Base-by-base conservation (phyloP, 2,797 vertebrate species). In the Malurus leucopterus region DNA sequence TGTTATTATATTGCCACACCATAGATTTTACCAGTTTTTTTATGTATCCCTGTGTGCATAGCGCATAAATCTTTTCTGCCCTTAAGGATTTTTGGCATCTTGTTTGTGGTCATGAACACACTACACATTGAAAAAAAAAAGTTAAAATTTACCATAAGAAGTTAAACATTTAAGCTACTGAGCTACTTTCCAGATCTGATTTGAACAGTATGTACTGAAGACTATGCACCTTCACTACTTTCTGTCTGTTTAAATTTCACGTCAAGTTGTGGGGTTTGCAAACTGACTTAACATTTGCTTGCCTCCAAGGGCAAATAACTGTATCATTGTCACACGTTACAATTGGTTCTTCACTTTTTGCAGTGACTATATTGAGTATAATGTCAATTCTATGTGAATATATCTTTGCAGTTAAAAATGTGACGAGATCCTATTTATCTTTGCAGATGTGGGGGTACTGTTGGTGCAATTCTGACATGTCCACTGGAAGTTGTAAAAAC, bases 401-500 rank as follows among this genome's bases (percentile, higher is more conserved):
- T 65, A 9, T 65, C 44, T 32, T 74, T 46, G 24, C 46, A 10
- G 13, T 49, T 83, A 41, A 32, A 63, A 46, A 58, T 10, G 3
- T 49, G 49, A 23, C 32, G 16, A 27, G 16, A 27, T 54, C 27
- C 19, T 57, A 0, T 81, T 61, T 85, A n/a, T 77, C 30, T 91
- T 84, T 93, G 29, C 95, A 99, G 99, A 96, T 99, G 99, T 95
- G 99, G 99, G 84, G 99, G 99, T 91, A 99, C 99, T 58, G 99
- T 99, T 91, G 99, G 99, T 55, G 99, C 99, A 88, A 99, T 99
- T 96, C 96, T 99, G 96, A 99, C 99, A 89, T 99, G 99, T 97
- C 99, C 99, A 34, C 97, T 99, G 94, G 99, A 99, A 97, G 99
- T 99, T 96, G 99, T 99, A 76, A 99, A 99, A 96, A 99, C 99